phyloP scores from a whole-genome alignment of 2,888 invertebrate genomes.

The Synanthedon formicaeformis region DNA sequence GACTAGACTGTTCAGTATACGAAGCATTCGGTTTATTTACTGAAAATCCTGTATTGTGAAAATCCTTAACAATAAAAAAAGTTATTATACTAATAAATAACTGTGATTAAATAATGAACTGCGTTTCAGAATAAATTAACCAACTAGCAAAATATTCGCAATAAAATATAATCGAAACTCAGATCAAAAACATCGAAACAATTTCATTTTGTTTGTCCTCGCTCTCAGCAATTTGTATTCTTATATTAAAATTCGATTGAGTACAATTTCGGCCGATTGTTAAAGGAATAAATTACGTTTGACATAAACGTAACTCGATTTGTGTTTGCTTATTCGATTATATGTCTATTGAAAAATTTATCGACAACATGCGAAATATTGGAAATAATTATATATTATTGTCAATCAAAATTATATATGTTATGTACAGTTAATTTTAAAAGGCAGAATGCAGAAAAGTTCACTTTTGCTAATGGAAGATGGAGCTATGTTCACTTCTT shows the following conservation, averaged over 20 bases:
- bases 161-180: background rate
- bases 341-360: background rate
- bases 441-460: too few relatives aligned
- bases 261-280: conserved; percentile 15
- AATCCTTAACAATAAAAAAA: too few relatives aligned
- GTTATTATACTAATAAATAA: too few relatives aligned
- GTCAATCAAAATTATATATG: too few relatives aligned
- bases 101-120: too few relatives aligned
- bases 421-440: too few relatives aligned
- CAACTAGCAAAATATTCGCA: background rate
- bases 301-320: conserved; percentile 19
- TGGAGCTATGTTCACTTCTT: too few relatives aligned
- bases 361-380: background rate
- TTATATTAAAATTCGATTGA: conserved; percentile 1
- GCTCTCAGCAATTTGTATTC: background rate
- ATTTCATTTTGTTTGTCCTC: background rate
- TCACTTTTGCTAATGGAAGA: too few relatives aligned
- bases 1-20: too few relatives aligned
- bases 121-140: too few relatives aligned
- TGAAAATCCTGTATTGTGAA: too few relatives aligned
- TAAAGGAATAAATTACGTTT: conserved; percentile 23
- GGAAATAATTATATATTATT: background rate
- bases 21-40: too few relatives aligned
- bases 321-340: conserved; percentile 18
- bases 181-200: background rate